Evolutionary conservation across 2,797 vertebrate species (phyloP).

Genomic region (Cyprinella venusta): DNA sequence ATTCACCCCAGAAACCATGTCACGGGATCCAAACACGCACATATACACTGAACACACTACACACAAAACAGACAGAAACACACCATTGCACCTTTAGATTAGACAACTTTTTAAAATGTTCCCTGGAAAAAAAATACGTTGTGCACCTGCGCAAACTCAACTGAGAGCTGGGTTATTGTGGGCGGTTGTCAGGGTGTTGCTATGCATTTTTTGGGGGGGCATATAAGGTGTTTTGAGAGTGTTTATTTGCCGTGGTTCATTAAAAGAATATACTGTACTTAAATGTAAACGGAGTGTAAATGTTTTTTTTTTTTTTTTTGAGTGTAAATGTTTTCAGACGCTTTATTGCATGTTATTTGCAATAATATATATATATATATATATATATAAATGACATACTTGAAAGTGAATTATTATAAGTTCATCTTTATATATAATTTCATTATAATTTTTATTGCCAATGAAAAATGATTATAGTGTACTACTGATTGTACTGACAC

Average conservation of each 20-base stretch:
- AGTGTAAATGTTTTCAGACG: background rate
- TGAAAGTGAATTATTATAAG: too few species aligned
- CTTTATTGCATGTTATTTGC: background rate
- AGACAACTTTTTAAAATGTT: background rate
- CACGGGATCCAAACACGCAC: conserved; percentile 46
- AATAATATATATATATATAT: background rate
- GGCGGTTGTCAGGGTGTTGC: background rate
- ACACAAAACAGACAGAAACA: background rate
- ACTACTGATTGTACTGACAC: too few species aligned
- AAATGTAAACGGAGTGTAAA: too few species aligned
- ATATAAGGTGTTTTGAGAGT: background rate
- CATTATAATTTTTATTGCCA: too few species aligned
- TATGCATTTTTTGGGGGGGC: background rate
- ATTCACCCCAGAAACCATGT: conserved; percentile 69
- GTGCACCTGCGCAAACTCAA: background rate
- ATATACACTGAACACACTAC: conserved; percentile 24
- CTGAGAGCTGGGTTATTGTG: background rate
- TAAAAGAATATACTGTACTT: too few species aligned
- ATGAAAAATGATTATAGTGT: too few species aligned
- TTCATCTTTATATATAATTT: too few species aligned
- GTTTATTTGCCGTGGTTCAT: too few species aligned
- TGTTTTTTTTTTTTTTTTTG: too few species aligned
- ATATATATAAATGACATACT: too few species aligned
- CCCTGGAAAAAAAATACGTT: background rate
- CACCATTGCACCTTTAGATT: background rate